Evolutionary conservation across 2,113 vertebrate species (phyloP).

Genomic region (Cairina moschata): DNA sequence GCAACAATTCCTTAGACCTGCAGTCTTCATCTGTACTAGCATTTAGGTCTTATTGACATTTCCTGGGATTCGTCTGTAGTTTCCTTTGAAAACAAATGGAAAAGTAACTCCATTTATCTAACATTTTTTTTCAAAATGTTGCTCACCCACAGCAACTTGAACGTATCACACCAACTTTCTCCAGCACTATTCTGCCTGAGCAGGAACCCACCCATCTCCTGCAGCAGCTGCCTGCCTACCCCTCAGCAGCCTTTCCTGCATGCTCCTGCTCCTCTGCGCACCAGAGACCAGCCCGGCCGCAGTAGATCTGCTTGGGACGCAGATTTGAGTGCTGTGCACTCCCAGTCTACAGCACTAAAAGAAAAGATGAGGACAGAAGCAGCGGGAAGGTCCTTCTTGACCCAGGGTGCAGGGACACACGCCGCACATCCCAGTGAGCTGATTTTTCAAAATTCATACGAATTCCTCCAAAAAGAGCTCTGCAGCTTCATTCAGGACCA

Average conservation of each 20-base stretch:
- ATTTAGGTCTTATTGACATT: neutral
- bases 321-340: accelerated
- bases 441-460: neutral
- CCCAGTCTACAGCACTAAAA: too few relatives aligned
- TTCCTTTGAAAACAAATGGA: neutral
- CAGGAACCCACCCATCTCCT: neutral
- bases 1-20: neutral
- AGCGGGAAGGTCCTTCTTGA: neutral
- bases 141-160: neutral
- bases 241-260: neutral
- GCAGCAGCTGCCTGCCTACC: neutral
- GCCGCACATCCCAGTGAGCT: accelerated
- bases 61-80: neutral
- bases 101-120: neutral
- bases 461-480: neutral
- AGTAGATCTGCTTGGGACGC: neutral
- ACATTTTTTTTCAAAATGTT: neutral
- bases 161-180: neutral
- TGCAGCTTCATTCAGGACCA: neutral
- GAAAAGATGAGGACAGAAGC: neutral
- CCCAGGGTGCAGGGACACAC: accelerated
- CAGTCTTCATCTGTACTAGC: neutral
- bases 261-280: neutral
- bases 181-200: neutral
- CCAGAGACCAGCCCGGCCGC: neutral